These are phyloP conservation scores for Melanotaenia parkinsoni DNA, from an alignment of 2,797 vertebrate species.

Conservation along the genomic window DNA sequence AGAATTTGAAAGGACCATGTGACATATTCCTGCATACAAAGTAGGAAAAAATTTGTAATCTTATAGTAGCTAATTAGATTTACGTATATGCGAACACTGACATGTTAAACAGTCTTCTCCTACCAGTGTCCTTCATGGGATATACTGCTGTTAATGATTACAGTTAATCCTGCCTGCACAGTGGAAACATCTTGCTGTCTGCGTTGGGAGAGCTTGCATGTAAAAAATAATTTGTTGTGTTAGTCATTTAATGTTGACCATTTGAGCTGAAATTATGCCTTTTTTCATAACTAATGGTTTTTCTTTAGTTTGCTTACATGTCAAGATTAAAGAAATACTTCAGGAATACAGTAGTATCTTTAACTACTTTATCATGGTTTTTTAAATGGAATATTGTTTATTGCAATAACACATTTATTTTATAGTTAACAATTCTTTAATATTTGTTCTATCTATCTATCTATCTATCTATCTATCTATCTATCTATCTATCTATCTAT, in stretches of 20 bases:
- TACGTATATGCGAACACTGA: constrained; percentile 61
- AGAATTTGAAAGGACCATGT: constrained; percentile 63
- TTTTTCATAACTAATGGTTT: constrained; percentile 21
- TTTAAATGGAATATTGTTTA: neutral
- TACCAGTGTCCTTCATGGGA: constrained; percentile 72
- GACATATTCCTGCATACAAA: constrained; percentile 65
- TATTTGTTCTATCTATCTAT: too few relatives aligned
- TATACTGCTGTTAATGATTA: constrained; percentile 60
- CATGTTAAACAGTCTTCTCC: constrained; percentile 70
- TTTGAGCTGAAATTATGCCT: constrained; percentile 23
- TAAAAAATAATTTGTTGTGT: constrained; percentile 53
- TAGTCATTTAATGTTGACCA: constrained; percentile 36
- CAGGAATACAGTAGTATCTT: neutral
- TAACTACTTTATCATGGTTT: constrained; percentile 49
- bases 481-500: too few relatives aligned
- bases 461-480: too few relatives aligned
- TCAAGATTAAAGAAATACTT: neutral
- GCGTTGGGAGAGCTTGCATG: constrained; percentile 34
- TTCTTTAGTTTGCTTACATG: constrained; percentile 14
- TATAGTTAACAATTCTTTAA: neutral
- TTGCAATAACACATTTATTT: neutral
- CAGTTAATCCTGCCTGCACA: constrained; percentile 64
- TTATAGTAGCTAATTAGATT: constrained; percentile 74
- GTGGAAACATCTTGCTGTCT: constrained; percentile 53
- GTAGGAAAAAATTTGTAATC: constrained; percentile 55